Percentiles rank a stretch among this genome's conserved stretches.
Evolutionary conservation across 2,113 vertebrate genomes (phyloP).

Genomic region (Capreolus pygargus): DNA sequence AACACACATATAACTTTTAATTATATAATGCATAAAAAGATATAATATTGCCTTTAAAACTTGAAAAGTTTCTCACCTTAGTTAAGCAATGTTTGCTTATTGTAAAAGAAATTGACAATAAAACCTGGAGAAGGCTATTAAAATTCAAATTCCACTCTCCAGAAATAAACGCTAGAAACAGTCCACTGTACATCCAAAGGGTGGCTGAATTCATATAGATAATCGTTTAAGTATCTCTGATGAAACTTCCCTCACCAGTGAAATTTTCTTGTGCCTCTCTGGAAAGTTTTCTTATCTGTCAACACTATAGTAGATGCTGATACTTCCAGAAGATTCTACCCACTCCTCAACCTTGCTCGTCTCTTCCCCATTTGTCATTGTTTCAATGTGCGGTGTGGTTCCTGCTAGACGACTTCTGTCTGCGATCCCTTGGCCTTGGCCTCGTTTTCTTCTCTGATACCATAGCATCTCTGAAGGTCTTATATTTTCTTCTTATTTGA

Average conservation of each 20-base stretch:
- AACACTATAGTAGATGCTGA: neutral
- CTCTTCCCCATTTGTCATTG: neutral
- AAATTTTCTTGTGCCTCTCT: neutral
- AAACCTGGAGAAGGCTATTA: neutral
- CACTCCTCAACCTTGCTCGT: neutral
- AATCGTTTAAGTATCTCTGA: neutral
- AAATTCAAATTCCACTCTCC: neutral
- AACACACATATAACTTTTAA: neutral
- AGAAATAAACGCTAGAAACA: neutral
- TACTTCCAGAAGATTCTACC: neutral
- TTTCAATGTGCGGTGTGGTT: neutral
- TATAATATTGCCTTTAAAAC: neutral
- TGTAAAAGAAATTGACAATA: neutral
- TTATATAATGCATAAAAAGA: neutral
- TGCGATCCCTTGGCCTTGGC: neutral
- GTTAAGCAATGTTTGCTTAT: neutral
- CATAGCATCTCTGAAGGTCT: neutral
- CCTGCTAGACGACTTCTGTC: neutral
- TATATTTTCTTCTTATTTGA: neutral
- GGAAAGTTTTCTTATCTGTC: neutral
- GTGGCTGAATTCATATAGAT: neutral
- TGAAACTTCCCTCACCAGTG: neutral
- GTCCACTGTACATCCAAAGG: neutral
- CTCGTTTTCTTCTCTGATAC: neutral
- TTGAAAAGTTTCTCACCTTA: neutral